phyloP scores from a whole-genome alignment of 1,140 invertebrate species.

The Pseudomyrmex dendroicus region DNA sequence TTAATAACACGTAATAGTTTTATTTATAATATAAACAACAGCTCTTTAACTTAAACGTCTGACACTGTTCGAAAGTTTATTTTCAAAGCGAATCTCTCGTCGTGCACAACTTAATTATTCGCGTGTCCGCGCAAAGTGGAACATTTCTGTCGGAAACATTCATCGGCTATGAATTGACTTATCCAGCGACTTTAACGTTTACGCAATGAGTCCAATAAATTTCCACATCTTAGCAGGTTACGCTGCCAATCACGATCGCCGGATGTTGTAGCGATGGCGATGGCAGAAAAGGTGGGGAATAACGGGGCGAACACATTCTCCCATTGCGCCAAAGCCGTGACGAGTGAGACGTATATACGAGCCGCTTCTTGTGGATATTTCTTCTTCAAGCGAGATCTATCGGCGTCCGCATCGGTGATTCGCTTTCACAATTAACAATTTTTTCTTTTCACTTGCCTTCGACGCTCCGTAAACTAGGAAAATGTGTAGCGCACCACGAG shows the following conservation, averaged over 20 bases:
- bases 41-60: no score
- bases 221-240: conserved; percentile 7
- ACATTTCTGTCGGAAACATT: background rate
- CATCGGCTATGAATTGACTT: conserved; percentile 14
- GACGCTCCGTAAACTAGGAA: conserved; percentile 7
- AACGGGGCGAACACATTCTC: conserved; percentile 16
- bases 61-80: background rate
- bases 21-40: no score
- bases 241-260: conserved; percentile 6
- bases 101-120: background rate
- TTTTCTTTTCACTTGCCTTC: conserved; percentile 12
- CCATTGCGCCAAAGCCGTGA: background rate
- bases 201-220: conserved; percentile 2
- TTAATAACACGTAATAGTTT: no score
- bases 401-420: conserved; percentile 9
- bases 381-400: conserved; percentile 27
- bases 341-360: background rate
- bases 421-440: conserved; percentile 41
- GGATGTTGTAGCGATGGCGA: conserved; percentile 26
- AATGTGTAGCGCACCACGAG: conserved; percentile 8
- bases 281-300: background rate
- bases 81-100: background rate
- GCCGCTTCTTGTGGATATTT: conserved; percentile 20
- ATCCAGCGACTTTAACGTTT: background rate
- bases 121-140: background rate